These are phyloP conservation scores for Paracyprichromis sp. DNA, from an alignment of 2,113 vertebrate species.

Conservation along the genomic window DNA sequence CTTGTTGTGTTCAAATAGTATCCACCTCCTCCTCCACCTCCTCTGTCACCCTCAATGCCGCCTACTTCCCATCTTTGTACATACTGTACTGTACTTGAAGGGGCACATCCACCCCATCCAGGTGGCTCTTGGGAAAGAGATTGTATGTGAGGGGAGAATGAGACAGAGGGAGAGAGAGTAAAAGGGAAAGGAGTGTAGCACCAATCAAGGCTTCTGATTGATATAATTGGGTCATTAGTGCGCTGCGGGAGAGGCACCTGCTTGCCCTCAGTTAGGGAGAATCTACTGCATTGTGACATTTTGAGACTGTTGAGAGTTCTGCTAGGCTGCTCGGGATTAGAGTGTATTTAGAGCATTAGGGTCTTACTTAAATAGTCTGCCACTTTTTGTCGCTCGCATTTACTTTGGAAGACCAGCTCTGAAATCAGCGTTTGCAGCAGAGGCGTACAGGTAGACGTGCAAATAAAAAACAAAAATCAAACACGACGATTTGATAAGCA, in stretches of 20 bases:
- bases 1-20: constrained; percentile 42
- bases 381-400: neutral
- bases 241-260: constrained; percentile 71
- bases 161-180: constrained; percentile 8
- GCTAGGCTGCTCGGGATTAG: constrained; percentile 51
- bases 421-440: neutral
- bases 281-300: constrained; percentile 66
- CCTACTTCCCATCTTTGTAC: constrained; percentile 38
- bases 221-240: constrained; percentile 76
- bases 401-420: neutral
- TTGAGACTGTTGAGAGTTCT: constrained; percentile 54
- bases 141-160: constrained; percentile 12
- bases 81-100: constrained; percentile 42
- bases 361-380: constrained; percentile 47
- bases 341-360: constrained; percentile 51
- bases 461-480: neutral
- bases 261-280: constrained; percentile 60
- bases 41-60: neutral
- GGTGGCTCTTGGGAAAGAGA: constrained; percentile 50
- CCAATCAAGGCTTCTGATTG: constrained; percentile 73
- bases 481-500: neutral
- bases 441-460: neutral
- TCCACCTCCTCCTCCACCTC: constrained; percentile 30
- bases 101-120: constrained; percentile 44
- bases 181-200: constrained; percentile 50